A percentile compares a stretch with the other conserved stretches of the same genome.
phyloP scores from a whole-genome alignment of 2,888 invertebrate genomes.

The Torymus tubicola region DNA sequence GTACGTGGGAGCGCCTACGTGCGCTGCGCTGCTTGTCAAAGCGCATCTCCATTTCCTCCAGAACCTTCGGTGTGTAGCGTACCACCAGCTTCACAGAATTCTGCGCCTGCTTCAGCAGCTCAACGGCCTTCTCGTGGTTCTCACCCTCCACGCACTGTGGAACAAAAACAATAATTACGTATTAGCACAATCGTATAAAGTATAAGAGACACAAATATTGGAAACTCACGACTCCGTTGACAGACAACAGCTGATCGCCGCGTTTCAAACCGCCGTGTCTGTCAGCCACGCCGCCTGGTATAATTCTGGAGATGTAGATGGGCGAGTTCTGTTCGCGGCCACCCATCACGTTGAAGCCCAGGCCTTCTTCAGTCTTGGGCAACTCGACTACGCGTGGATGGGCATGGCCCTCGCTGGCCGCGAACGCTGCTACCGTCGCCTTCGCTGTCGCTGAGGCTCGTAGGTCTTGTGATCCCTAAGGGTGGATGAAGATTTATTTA shows the following conservation, averaged over 20 bases:
- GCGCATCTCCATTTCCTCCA: slow-evolving; percentile 99
- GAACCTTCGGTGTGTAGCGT: slow-evolving; percentile 97
- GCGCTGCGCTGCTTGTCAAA: slow-evolving; percentile 92
- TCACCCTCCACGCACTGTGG: slow-evolving; percentile 97
- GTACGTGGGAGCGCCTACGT: too few species aligned
- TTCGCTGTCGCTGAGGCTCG: slow-evolving; percentile 99
- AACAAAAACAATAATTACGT: too few species aligned
- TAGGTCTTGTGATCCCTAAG: slow-evolving; percentile 92
- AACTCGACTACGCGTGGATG: slow-evolving; percentile 98
- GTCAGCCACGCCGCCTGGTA: slow-evolving; percentile 99
- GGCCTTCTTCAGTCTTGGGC: slow-evolving; percentile 98
- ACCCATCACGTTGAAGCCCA: slow-evolving; percentile 99
- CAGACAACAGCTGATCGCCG: slow-evolving; percentile 97
- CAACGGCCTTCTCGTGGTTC: slow-evolving; percentile 99
- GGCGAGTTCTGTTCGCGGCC: slow-evolving; percentile 99
- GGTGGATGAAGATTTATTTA: too few species aligned
- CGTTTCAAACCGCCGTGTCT: slow-evolving; percentile 97
- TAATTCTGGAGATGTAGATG: slow-evolving; percentile 99
- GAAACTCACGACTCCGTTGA: slow-evolving; percentile 93
- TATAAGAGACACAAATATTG: too few species aligned
- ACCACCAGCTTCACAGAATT: slow-evolving; percentile 98
- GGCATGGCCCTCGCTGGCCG: slow-evolving; percentile 98
- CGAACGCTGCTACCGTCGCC: slow-evolving; percentile 93
- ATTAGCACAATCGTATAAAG: too few species aligned
- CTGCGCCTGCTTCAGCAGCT: slow-evolving; percentile 96